A percentile compares a stretch with the other conserved stretches of the same genome.
These are phyloP conservation scores for Cosmopolites sordidus DNA, from an alignment of 2,888 invertebrate genomes.

Conservation along the genomic window DNA sequence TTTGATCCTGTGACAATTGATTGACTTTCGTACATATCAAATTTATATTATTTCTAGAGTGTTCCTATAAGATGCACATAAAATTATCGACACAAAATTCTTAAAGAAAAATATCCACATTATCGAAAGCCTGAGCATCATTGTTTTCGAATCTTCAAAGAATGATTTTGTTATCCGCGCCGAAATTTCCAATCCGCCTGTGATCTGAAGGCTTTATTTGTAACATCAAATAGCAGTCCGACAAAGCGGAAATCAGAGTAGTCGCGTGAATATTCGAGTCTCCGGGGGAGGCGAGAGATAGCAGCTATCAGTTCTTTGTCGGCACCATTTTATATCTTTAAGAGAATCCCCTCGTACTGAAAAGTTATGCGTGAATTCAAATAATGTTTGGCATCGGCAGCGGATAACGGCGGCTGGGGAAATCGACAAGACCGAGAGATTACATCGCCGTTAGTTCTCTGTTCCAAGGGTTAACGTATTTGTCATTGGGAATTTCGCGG, in stretches of 20 bases:
- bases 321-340: conserved; percentile 18
- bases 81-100: too few species aligned
- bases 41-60: too few species aligned
- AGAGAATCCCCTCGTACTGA: conserved; percentile 9
- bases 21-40: too few species aligned
- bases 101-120: too few species aligned
- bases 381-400: conserved; percentile 15
- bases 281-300: conserved; percentile 11
- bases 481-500: too few species aligned
- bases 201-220: conserved; percentile 10
- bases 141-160: too few species aligned
- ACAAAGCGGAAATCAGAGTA: conserved; percentile 14
- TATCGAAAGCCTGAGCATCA: too few species aligned
- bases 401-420: conserved; percentile 9
- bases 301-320: conserved; percentile 15
- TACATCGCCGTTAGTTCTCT: too few species aligned
- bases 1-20: too few species aligned
- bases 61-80: too few species aligned
- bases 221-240: conserved; percentile 8
- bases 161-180: too few species aligned
- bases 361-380: conserved; percentile 18
- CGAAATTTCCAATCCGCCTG: conserved; percentile 2
- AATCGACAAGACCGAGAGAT: background rate
- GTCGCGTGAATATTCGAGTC: conserved; percentile 18
- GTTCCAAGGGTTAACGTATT: too few species aligned